Evolutionary conservation across 1,140 invertebrate genomes (phyloP), one percentile per base, ranked within the genome.

Genomic region (Cydia splendana): DNA sequence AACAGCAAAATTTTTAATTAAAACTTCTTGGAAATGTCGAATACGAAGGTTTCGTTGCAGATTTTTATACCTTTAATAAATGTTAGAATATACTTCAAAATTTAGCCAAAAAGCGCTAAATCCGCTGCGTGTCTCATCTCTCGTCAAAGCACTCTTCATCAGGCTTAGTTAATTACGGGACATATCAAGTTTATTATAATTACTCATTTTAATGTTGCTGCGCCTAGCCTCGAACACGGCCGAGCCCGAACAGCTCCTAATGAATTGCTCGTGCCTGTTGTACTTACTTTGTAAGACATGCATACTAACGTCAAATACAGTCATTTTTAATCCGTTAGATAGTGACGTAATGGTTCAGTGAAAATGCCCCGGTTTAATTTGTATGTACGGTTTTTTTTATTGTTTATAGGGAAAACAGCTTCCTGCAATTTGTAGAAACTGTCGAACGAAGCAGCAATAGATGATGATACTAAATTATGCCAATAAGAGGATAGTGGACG

Each of bases 141-240:
- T 87, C 86, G 82, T 89, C 86, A 88, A 90, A 91, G 88, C 89
- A 90, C 90, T 92, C 90, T 91, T 92, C 90, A 93, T 91, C 87
- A 87, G 88, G 87, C 89, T 93, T 91, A 91, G 89, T 93, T 93
- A 92, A 93, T 93, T 93, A 93, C 89, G 89, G 88, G 86, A 91
- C 89, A 86, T 93, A 92, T 93, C 88, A 93, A 87, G 82, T 92
- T 93, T 93, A 93, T 93, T 92, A 92, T 92, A 93, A 93, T 93
- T 91, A 93, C 89, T 92, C 89, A 91, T 93, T 93, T 92, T 93
- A 93, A 93, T 91, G 89, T 90, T 75, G 88, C 90, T 91, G 89
- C 90, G 88, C 91, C 91, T 88, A 89, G 75, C 79, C 48, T 51
- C 48, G 34, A 62, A 80, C 62, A 79, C 78, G 76, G 83, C 78